Evolutionary conservation across 2,797 vertebrate genomes (phyloP), one percentile per base, ranked within the genome.

Genomic region (Hipposideros larvatus): DNA sequence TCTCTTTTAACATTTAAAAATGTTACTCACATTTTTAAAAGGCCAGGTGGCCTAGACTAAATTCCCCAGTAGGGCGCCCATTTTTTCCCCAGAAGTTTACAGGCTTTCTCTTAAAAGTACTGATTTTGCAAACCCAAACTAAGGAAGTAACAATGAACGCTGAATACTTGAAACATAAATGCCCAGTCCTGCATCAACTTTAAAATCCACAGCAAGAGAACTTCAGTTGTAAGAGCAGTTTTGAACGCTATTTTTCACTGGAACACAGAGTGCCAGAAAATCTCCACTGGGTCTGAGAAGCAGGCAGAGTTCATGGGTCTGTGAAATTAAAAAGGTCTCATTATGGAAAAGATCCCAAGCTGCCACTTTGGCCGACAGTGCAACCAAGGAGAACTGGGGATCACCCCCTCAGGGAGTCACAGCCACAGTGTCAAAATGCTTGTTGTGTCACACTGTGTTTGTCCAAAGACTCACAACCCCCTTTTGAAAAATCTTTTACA

Each of bases 101-200:
- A 74, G 34, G 18, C 10, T 91, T 82, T 92, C 48, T 77, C 65
- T 63, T 43, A 70, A 63, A 63, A 95, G 28, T 51, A 51, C 28
- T 88, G 7, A 86, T 79, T 94, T 94, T 93, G 71, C 37, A 96
- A 94, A 82, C 8, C 22, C 34, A 85, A 82, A 77, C 26, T 80
- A 95, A 55, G n/a, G 83, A 90, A 70, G 24, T 68, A 83, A 73
- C 19, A 63, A 82, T 8, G 68, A 92, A 85, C 31, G 34, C n/a
- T 53, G 70, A 90, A 78, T 70, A 51, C 15, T 78, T 85, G 90
- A 78, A 90, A 73, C 2, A 15, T 41, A 63, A 91, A 68, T 43
- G 70, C 28, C 37, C 73, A 88, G 28, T 82, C 51, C 34, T 59
- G 53, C 4, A 63, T 75, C 78, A 93, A 92, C 7, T 55, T 85